phyloP scores from a whole-genome alignment of 2,113 vertebrate genomes.

The Serinus canaria region DNA sequence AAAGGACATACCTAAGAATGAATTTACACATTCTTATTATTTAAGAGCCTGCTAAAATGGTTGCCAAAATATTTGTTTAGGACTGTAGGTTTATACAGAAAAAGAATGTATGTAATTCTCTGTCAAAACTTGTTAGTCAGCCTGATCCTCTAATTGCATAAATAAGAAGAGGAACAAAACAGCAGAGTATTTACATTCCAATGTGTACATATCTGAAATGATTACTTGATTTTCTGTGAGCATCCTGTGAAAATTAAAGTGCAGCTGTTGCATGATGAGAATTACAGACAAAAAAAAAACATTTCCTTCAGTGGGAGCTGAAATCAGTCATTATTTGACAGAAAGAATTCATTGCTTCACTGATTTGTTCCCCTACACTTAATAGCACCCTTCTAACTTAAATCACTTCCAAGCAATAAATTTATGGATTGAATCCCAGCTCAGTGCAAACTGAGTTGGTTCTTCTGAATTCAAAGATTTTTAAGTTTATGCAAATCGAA shows the following conservation, averaged over 20 bases:
- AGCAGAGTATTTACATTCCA: conserved; percentile 5
- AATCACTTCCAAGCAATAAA: neutral
- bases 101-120: neutral
- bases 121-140: neutral
- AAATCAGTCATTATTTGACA: conserved; percentile 10
- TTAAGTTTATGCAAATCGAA: neutral
- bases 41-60: neutral
- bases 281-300: neutral
- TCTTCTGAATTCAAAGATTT: neutral
- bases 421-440: neutral
- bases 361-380: neutral
- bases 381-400: neutral
- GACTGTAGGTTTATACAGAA: neutral
- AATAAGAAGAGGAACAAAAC: neutral
- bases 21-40: neutral
- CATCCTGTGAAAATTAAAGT: neutral
- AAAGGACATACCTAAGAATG: neutral
- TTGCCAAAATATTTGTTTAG: neutral
- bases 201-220: neutral
- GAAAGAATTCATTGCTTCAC: neutral
- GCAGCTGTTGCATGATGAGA: neutral
- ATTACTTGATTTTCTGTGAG: neutral
- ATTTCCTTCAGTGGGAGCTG: neutral
- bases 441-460: neutral
- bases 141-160: neutral